Percentiles rank a stretch among this genome's conserved stretches.
Evolutionary conservation across 2,797 vertebrate genomes (phyloP).

Genomic region (Phoxinus dragarum): DNA sequence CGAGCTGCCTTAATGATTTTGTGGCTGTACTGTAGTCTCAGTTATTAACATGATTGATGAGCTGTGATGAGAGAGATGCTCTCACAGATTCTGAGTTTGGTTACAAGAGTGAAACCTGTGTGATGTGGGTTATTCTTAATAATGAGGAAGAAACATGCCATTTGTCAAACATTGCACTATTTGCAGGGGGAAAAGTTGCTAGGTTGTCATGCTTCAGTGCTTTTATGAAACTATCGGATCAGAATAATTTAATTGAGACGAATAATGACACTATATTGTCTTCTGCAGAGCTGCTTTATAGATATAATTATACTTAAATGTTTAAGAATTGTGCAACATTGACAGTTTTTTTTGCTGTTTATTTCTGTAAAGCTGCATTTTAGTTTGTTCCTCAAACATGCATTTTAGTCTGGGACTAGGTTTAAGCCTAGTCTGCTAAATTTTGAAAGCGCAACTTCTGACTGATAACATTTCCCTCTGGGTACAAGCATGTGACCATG

Average conservation of each 20-base stretch:
- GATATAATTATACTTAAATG: background rate
- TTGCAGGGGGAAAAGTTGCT: background rate
- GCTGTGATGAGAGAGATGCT: background rate
- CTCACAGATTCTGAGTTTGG: background rate
- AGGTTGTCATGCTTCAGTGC: background rate
- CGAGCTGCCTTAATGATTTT: slow-evolving; percentile 6
- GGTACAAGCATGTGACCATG: background rate
- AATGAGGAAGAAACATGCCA: background rate
- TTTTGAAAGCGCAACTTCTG: background rate
- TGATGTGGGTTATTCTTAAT: slow-evolving; percentile 17
- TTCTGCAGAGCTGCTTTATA: background rate
- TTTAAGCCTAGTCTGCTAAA: background rate
- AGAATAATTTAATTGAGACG: background rate
- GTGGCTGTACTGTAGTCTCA: slow-evolving; percentile 31
- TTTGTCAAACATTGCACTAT: background rate
- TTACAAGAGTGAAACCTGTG: background rate
- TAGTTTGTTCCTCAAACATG: no score
- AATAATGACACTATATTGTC: slow-evolving; percentile 4
- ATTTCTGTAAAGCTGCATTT: background rate
- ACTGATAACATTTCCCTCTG: background rate
- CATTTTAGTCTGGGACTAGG: no score
- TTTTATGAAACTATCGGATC: background rate
- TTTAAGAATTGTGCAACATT: background rate
- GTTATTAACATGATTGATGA: slow-evolving; percentile 30
- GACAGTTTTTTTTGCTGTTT: background rate